A percentile compares a stretch with the other conserved stretches of the same genome.
phyloP scores from a whole-genome alignment of 2,113 vertebrate species.

The Engraulis encrasicolus region DNA sequence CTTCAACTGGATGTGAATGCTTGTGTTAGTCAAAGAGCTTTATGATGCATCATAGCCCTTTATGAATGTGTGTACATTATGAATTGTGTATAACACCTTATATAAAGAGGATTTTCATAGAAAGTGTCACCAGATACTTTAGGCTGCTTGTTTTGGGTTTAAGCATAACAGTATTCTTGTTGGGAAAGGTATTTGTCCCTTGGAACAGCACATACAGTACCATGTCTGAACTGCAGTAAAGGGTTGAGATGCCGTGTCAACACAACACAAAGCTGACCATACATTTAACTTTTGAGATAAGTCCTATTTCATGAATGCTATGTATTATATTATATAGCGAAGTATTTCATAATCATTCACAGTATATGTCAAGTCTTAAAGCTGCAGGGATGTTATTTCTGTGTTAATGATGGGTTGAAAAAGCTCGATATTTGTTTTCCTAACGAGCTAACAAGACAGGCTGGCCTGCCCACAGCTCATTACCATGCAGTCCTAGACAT shows the following conservation, averaged over 20 bases:
- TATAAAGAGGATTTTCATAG: no score
- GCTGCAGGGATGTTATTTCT: not conserved
- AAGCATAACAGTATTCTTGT: not conserved
- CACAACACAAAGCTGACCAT: no score
- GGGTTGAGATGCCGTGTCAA: no score
- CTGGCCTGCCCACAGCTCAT: not conserved
- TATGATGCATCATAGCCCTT: no score
- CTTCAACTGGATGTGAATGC: no score
- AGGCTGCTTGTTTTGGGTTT: not conserved
- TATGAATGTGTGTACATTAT: no score
- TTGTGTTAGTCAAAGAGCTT: no score
- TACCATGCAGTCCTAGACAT: not conserved
- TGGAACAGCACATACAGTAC: not conserved
- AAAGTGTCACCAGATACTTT: no score
- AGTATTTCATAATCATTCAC: not conserved
- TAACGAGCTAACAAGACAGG: conserved; percentile 1
- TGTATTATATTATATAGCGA: no score
- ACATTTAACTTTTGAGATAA: no score
- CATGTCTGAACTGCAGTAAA: not conserved
- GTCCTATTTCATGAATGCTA: not conserved
- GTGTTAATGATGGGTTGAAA: not conserved
- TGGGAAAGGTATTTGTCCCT: not conserved
- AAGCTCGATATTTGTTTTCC: not conserved
- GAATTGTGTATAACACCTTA: no score
- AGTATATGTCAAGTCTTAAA: not conserved